phyloP scores from a whole-genome alignment of 2,113 vertebrate species.

The Meleagris gallopavo region DNA sequence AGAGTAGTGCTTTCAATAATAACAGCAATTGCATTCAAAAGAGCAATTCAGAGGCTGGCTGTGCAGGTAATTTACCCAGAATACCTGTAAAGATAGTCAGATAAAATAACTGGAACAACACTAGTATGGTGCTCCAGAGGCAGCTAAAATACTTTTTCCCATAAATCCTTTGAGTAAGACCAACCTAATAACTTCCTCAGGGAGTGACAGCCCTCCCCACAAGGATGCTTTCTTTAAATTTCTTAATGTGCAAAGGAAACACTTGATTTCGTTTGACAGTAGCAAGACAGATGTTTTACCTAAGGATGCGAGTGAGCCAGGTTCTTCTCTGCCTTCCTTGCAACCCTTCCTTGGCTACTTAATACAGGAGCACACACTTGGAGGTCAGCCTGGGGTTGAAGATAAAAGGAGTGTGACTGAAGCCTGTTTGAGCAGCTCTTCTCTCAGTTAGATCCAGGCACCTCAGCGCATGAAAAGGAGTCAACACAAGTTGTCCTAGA shows the following conservation, averaged over 20 bases:
- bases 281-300: constrained; percentile 9
- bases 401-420: not conserved
- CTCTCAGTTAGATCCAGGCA: not conserved
- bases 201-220: constrained; percentile 1
- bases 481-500: not conserved
- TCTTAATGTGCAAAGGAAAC: not conserved
- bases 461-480: not conserved
- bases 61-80: not conserved
- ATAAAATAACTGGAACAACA: not conserved
- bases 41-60: not conserved
- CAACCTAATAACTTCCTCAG: not conserved
- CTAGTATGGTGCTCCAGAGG: not conserved
- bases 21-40: not conserved
- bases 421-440: not conserved
- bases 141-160: not conserved
- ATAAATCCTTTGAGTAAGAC: constrained; percentile 1
- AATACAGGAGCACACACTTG: not conserved
- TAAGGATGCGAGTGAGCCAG: not conserved
- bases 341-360: not conserved
- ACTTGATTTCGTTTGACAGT: not conserved
- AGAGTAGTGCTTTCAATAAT: not conserved
- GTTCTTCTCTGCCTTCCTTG: not conserved
- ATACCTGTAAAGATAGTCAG: not conserved
- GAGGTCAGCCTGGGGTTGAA: not conserved
- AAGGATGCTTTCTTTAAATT: not conserved